Evolutionary conservation across 23 tunicate species (phyloP), one percentile per base, ranked within the genome.

Genomic region (Corella eumyota): DNA sequence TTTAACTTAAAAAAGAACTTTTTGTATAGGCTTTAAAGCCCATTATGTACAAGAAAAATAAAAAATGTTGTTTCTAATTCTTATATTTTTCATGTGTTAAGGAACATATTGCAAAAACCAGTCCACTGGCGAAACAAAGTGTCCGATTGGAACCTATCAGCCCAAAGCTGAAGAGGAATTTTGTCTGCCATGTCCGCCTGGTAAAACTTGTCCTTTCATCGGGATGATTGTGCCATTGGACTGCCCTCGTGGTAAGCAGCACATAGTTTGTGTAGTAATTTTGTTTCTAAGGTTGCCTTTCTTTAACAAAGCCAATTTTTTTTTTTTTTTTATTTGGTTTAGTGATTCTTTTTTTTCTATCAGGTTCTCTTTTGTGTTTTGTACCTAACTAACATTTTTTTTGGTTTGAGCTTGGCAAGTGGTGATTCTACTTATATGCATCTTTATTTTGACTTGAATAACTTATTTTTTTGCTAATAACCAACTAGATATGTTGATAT

Each of bases 131-230:
- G 74, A 66, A 28, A 35, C 66, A 11, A 47, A 25, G 0, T 92
- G 98, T 44, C 92, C 92, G 28, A 67, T 81, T 5, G 98, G 98
- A 20, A 83, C 98, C 15, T 92, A 76, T 34, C 75, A 92, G 25
- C 81, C 88, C 3, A 32, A 17, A 0, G 61, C 50, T 5, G 64
- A 56, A 4, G 17, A 23, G 11, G 68, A 34, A 13, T 66, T 65
- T 19, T 92, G 98, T 58, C 7, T 71, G 1, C 80, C 93, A 2
- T 92, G 98, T 70, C 58, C 58, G 25, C 79, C 98, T 17, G 98
- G 98, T 17, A 4, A 65, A 3, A 81, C 92, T 26, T 92, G 98
- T 46, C 96, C 96, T 4, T 40, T 17, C 36, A 52, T 20, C 23
- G 88, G 77, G 21, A 79, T 78, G 96, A 44, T 4, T 11, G 19